Evolutionary conservation across 2,797 vertebrate genomes (phyloP).

Genomic region (Avahi laniger): DNA sequence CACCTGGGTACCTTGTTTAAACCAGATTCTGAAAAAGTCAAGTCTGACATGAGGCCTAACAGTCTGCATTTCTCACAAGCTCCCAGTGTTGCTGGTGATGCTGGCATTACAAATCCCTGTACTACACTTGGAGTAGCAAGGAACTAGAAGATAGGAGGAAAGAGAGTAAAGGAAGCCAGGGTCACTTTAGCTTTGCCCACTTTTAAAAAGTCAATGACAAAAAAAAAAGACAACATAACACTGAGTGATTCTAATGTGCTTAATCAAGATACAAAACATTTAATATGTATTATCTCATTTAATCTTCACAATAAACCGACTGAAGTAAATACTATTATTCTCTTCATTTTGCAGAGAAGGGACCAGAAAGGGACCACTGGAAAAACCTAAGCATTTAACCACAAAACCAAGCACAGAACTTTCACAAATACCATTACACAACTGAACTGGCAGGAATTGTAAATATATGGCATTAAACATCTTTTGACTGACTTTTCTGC

Average conservation of each 20-base stretch:
- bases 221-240: background rate
- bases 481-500: background rate
- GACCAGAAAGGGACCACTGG: background rate
- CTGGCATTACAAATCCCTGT: background rate
- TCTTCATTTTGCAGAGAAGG: background rate
- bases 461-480: background rate
- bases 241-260: background rate
- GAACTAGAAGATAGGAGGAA: background rate
- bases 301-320: background rate
- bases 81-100: background rate
- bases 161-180: background rate
- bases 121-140: background rate
- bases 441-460: background rate
- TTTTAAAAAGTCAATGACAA: background rate
- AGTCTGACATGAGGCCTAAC: background rate
- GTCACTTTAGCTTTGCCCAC: background rate
- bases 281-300: background rate
- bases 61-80: background rate
- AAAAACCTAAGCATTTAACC: background rate
- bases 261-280: background rate
- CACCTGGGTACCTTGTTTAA: background rate
- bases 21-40: constrained; percentile 3
- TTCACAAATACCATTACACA: background rate
- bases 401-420: background rate
- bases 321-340: background rate